phyloP scores from a whole-genome alignment of 2,888 invertebrate genomes.

The Macaria notata region DNA sequence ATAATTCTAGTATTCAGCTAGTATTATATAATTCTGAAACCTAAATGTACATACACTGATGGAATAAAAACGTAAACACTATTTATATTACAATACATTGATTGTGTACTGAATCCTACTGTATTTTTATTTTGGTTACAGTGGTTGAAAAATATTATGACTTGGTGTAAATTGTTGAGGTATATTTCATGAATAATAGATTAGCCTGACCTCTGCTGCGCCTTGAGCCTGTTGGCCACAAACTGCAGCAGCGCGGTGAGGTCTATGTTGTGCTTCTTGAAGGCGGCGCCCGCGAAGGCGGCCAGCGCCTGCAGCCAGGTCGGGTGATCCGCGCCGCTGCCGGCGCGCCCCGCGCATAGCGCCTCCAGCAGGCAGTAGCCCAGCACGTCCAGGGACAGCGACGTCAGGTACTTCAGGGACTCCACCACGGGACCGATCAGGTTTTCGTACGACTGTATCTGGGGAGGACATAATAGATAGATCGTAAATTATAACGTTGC shows the following conservation, averaged over 20 bases:
- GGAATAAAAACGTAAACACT: no score
- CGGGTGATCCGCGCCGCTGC: slow-evolving; percentile 92
- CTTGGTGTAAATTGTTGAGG: no score
- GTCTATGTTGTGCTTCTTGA: slow-evolving; percentile 98
- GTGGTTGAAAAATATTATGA: no score
- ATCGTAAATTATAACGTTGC: no score
- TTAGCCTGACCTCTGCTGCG: slow-evolving; percentile 91
- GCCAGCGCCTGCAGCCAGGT: slow-evolving; percentile 97
- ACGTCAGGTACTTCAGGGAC: slow-evolving; percentile 97
- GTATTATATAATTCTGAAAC: no score
- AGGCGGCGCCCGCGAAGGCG: slow-evolving; percentile 97
- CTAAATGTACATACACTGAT: no score
- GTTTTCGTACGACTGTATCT: slow-evolving; percentile 97
- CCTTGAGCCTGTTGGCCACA: slow-evolving; percentile 97
- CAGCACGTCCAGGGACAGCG: slow-evolving; percentile 96
- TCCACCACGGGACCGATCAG: slow-evolving; percentile 98
- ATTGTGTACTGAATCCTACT: no score
- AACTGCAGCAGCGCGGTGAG: slow-evolving; percentile 97
- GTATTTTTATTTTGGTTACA: no score
- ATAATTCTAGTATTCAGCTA: no score
- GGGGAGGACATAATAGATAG: slow-evolving; percentile 39
- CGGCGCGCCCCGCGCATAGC: slow-evolving; percentile 78
- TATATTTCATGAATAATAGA: neutral
- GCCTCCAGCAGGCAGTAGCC: slow-evolving; percentile 98
- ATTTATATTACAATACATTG: no score